Base-by-base conservation (phyloP, 2,113 vertebrate genomes). In the Percina caprodes region DNA sequence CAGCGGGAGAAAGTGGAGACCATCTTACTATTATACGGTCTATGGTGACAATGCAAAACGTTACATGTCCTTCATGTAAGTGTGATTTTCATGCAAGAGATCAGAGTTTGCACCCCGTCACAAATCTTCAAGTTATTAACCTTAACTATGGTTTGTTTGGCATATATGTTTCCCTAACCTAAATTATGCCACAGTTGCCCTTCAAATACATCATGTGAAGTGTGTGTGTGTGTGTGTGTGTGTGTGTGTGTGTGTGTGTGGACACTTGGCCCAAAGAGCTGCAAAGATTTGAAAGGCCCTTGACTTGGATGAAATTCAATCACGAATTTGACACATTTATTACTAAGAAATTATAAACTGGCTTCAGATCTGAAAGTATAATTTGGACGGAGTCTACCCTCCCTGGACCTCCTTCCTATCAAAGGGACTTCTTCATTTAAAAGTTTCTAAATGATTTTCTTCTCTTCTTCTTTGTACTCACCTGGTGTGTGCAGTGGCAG, bases 281-380 rank as follows among this genome's bases (percentile, higher is more conserved):
- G 68, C 67, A 39, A 42, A 84, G 55, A 74, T 84, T 74, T 54
- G 63, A 55, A 13, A 24, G 62, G 48, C 82, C 60, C 56, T 84
- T 78, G 54, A 70, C 79, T 86, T 89, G 89, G 85, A 79, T 60
- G 45, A 54, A 89, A 83, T 83, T 85, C 73, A 84, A 80, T 90
- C 88, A 86, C 61, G 39, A 80, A 63, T 85, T 86, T 88, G 87
- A 89, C 85, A 90, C 84, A 90, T 63, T 89, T 86, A 85, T 91
- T 84, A 83, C 78, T 81, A 70, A 82, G 82, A 87, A 92, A 91
- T 89, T 85, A 89, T 85, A 85, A 92, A 87, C 85, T 89, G 86
- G 80, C 82, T 61, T 74, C 62, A 78, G 84, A 92, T 91, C 86
- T 82, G 54, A 89, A 89, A 65, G 65, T 59, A 69, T 86, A 21